phyloP scores from a whole-genome alignment of 2,888 invertebrate genomes.

The Eristalinus sepulchralis region DNA sequence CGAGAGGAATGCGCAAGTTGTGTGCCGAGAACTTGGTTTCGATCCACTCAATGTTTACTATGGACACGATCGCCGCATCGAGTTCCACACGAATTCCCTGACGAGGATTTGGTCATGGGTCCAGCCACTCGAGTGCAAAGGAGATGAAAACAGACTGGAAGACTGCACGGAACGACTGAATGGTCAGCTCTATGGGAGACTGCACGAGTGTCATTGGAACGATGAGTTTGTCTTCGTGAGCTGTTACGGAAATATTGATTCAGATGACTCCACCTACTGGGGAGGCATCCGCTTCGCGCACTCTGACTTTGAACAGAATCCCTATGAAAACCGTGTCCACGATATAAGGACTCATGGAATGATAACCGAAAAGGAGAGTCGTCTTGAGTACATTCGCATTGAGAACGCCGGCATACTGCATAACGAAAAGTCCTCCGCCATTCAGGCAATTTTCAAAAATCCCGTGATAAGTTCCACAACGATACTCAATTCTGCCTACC shows the following conservation, averaged over 20 bases:
- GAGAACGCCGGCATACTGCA: conserved; percentile 97
- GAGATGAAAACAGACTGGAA: conserved; percentile 88
- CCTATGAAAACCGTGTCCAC: conserved; percentile 91
- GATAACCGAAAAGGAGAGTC: conserved; percentile 87
- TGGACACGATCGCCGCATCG: conserved; percentile 91
- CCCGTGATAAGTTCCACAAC: conserved; percentile 91
- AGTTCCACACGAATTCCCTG: conserved; percentile 93
- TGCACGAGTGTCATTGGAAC: conserved; percentile 94
- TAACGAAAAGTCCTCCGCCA: conserved; percentile 95
- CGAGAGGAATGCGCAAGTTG: conserved; percentile 97
- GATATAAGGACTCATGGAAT: conserved; percentile 90
- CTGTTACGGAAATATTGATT: conserved; percentile 86
- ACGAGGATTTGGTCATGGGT: conserved; percentile 97
- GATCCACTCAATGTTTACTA: conserved; percentile 94
- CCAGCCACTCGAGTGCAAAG: conserved; percentile 92
- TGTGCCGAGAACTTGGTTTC: conserved; percentile 95
- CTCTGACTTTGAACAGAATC: conserved; percentile 92
- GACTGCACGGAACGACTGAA: conserved; percentile 94
- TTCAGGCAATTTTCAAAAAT: conserved; percentile 94
- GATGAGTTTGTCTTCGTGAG: conserved; percentile 95
- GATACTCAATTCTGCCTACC: conserved; percentile 91
- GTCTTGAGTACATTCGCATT: conserved; percentile 90
- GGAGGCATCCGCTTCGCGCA: conserved; percentile 97
- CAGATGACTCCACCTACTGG: conserved; percentile 89
- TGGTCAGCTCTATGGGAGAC: conserved; percentile 92